These are phyloP conservation scores for Meteorus sp. DNA, from an alignment of 1,140 invertebrate species.

Conservation along the genomic window DNA sequence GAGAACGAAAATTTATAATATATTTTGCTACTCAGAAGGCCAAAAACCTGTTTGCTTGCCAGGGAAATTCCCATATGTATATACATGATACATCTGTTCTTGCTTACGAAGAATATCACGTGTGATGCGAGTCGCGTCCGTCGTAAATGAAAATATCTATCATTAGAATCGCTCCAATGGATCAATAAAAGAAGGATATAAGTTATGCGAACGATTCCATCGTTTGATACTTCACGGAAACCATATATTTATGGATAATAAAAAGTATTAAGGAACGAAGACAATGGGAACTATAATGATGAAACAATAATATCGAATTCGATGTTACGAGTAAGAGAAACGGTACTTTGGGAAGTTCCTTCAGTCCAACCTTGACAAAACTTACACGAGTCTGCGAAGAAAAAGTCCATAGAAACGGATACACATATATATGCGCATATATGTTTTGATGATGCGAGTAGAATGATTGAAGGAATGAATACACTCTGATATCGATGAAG, in stretches of 20 bases:
- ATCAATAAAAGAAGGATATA: background rate
- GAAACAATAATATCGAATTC: background rate
- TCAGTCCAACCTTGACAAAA: background rate
- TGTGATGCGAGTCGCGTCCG: too few species aligned
- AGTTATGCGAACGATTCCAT: background rate
- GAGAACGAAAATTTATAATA: too few species aligned
- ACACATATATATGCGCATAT: too few species aligned
- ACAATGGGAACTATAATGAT: background rate
- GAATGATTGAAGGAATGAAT: background rate
- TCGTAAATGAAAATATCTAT: too few species aligned
- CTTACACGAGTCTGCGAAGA: too few species aligned
- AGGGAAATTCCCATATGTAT: background rate
- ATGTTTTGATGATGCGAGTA: background rate
- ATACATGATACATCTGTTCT: background rate
- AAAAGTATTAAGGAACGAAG: background rate
- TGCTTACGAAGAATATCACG: conserved; percentile 7
- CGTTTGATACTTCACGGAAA: background rate
- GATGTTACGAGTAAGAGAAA: background rate
- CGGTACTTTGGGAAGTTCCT: background rate
- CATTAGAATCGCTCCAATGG: background rate
- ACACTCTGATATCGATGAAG: conserved; percentile 12
- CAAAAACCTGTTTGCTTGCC: conserved; percentile 11
- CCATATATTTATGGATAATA: too few species aligned
- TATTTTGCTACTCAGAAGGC: conserved; percentile 2
- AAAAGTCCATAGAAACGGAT: too few species aligned